Evolutionary conservation across 2,888 invertebrate genomes (phyloP), one percentile per base, ranked within the genome.

Genomic region (Blastobasis adustella): DNA sequence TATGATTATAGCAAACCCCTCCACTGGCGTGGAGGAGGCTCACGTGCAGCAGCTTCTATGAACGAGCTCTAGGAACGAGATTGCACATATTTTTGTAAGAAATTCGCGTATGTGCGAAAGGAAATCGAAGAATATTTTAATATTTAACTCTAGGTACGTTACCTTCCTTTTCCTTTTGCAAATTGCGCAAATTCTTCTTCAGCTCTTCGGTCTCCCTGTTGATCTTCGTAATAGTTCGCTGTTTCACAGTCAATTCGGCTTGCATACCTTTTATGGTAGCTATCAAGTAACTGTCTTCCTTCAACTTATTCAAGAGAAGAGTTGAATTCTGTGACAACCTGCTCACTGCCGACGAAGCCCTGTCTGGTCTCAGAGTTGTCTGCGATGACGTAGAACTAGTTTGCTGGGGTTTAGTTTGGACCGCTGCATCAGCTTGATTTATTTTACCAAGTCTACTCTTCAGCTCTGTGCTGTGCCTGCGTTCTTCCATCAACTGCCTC

Each of bases 251-350:
- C 49, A 95, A 71, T 67, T 95, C 95, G 0, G 92, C 78, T 70
- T 95, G 93, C 67, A 95, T 81, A 4, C 95, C 95, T 55, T 95
- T 91, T 62, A 95, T 94, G 0, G 95, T 95, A 0, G 95, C 94
- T 37, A 95, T 76, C 47, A 95, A 85, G 81, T 95, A 94, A 40
- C 93, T 90, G 60, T 95, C 95, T 64, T 94, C 94, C 72, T 93
- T 94, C 5, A 89, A 70, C 56, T 90, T 88, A 50, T 82, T 83
- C 42, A 88, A 70, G 54, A 87, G 56, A n/a, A 87, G 61, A 0
- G 90, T 76, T 44, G 91, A 90, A 44, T 90, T 90, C 61, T 90
- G 90, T 1, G 90, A 84, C 47, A 90, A 62, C 59, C 90, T 84
- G 64, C 89, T 86, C 58, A 90, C 91, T 61, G 81, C 86, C 10